Base-by-base conservation (phyloP, 2,797 vertebrate genomes). In the Agapornis canus region DNA sequence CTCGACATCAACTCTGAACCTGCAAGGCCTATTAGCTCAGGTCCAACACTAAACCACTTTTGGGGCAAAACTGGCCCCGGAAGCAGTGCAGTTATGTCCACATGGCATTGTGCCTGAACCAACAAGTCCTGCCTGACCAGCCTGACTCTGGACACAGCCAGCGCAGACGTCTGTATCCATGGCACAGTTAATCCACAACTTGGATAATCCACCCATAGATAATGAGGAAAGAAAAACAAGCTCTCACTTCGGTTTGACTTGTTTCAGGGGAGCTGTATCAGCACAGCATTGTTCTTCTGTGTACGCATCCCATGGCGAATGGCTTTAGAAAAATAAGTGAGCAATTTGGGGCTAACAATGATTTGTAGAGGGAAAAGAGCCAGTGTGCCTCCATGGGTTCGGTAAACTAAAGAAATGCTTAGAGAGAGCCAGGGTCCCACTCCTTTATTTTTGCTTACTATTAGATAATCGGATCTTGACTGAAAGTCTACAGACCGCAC, bases 171-270 rank as follows among this genome's bases (percentile, higher is more conserved):
- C 91, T 83, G 90, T 91, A 92, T 88, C 94, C 93, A 86, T 88
- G 80, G 93, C 90, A 95, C 69, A 83, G 96, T 93, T 96, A 95
- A 96, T 96, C 95, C 96, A 68, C 93, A 94, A 93, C 95, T 83
- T 82, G 20, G 93, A 88, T 96, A 95, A 96, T 78, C 95, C 92
- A 94, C 52, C 93, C 88, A 57, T 45, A 96, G 95, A 93, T 93
- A 95, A 96, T 81, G 65, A 68, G 48, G 61, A 66, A 95, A 90
- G 88, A 81, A 88, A 95, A 95, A 75, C 76, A 95, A 96, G 94
- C 77, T 81, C 80, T 96, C 82, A 69, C 92, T 95, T 78, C 45
- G 39, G 42, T 64, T 88, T 81, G 52, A 90, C 89, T 94, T 82
- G 47, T 69, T 90, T 81, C 69, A 89, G 57, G n/a, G n/a, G 32